Evolutionary conservation across 2,888 invertebrate species (phyloP).

Genomic region (Folsomia candida): DNA sequence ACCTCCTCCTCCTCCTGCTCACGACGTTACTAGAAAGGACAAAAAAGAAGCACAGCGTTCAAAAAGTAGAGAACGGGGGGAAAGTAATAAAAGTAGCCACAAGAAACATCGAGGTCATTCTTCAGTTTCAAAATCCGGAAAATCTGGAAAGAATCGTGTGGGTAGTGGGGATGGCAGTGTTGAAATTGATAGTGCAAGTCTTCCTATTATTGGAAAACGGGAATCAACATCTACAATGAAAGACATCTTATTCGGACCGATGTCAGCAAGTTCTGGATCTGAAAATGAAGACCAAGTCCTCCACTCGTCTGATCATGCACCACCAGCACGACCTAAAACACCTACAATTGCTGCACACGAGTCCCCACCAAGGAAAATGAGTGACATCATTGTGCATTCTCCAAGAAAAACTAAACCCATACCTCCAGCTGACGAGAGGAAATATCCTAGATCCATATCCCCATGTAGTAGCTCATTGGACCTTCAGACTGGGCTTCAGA

Average conservation of each 20-base stretch:
- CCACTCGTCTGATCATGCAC: constrained; percentile 11
- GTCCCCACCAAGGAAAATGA: neutral
- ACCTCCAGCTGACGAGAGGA: neutral
- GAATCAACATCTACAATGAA: constrained; percentile 45
- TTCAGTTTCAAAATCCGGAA: constrained; percentile 32
- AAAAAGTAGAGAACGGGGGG: constrained; percentile 29
- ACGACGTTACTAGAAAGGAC: constrained; percentile 18
- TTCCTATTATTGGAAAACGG: constrained; percentile 26
- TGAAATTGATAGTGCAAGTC: constrained; percentile 10
- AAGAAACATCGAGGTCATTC: constrained; percentile 36
- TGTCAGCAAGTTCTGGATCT: constrained; percentile 44
- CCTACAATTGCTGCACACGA: constrained; percentile 28
- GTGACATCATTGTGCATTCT: neutral
- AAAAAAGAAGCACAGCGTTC: constrained; percentile 16
- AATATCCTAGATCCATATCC: neutral
- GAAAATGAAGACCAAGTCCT: constrained; percentile 29
- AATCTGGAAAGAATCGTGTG: constrained; percentile 33
- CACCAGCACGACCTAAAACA: constrained; percentile 42
- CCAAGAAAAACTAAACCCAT: constrained; percentile 3
- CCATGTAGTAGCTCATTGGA: constrained; percentile 5
- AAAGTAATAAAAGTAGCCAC: constrained; percentile 31
- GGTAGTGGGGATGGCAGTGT: constrained; percentile 34
- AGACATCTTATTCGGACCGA: constrained; percentile 45
- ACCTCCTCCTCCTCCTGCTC: constrained; percentile 6
- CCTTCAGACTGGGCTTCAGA: too few species aligned